Percentiles rank a stretch among this genome's conserved stretches.
Evolutionary conservation across 2,888 invertebrate genomes (phyloP).

Genomic region (Gandaritis pyraliata): DNA sequence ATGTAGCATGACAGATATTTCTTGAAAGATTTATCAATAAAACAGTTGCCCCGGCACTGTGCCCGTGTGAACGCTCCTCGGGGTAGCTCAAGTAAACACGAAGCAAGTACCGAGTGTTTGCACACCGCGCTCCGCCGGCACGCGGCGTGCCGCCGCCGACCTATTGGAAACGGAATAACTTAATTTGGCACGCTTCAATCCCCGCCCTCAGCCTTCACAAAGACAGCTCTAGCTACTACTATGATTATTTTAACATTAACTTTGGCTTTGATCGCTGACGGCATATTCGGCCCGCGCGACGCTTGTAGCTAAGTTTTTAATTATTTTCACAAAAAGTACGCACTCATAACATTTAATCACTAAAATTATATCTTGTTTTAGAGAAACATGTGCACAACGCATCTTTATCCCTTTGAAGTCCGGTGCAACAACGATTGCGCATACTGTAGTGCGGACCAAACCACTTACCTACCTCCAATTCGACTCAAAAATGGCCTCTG

Average conservation of each 20-base stretch:
- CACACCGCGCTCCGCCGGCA: slow-evolving; percentile 15
- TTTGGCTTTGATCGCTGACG: not conserved
- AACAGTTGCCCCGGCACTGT: not conserved
- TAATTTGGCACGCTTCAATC: slow-evolving; percentile 22
- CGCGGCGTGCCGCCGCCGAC: slow-evolving; percentile 7
- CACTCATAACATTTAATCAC: too few species aligned
- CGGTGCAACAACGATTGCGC: too few species aligned
- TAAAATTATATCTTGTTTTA: too few species aligned
- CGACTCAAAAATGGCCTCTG: too few species aligned
- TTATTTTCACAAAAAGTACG: too few species aligned
- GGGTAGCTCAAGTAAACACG: slow-evolving; percentile 17
- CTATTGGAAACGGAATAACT: slow-evolving; percentile 33
- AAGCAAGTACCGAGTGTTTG: slow-evolving; percentile 19
- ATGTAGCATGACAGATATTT: too few species aligned
- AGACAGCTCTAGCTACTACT: slow-evolving; percentile 3
- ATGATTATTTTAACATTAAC: not conserved
- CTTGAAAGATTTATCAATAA: not conserved
- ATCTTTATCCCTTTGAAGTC: too few species aligned
- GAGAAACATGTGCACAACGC: too few species aligned
- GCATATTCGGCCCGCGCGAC: not conserved
- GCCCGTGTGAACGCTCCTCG: slow-evolving; percentile 3
- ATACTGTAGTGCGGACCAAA: too few species aligned
- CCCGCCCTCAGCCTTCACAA: slow-evolving; percentile 14
- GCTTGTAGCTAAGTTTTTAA: not conserved
- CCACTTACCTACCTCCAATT: too few species aligned